Conservation (phyloP, 1,140 invertebrate genomes). For the Agrypnia vestita region DNA sequence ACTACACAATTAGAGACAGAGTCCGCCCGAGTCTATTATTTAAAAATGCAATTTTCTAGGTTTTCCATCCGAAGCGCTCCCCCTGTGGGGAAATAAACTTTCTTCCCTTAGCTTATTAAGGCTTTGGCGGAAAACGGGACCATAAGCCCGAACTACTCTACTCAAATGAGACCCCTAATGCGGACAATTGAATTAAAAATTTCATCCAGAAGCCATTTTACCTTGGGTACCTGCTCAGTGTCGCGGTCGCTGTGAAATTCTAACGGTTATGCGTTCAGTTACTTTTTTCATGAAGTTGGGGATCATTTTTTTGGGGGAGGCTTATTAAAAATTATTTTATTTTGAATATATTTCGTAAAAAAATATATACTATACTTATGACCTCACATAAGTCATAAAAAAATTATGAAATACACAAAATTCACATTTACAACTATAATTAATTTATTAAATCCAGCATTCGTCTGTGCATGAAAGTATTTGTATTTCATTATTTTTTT, state of each 20-base stretch:
- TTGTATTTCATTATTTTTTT: too few relatives aligned
- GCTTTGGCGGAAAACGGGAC: slow-evolving; percentile 53
- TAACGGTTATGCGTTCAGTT: slow-evolving; percentile 34
- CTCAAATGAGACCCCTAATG: slow-evolving; percentile 60
- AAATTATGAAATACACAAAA: too few relatives aligned
- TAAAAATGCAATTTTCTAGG: slow-evolving; percentile 41
- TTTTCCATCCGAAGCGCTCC: slow-evolving; percentile 18
- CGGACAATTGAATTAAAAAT: slow-evolving; percentile 61
- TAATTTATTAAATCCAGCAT: too few relatives aligned
- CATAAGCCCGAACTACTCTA: slow-evolving; percentile 56
- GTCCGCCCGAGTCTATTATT: slow-evolving; percentile 4
- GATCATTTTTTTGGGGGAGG: neutral
- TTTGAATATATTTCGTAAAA: too few relatives aligned
- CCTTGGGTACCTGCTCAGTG: slow-evolving; percentile 50
- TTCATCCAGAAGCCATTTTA: slow-evolving; percentile 52
- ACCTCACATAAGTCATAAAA: too few relatives aligned
- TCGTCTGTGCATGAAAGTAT: too few relatives aligned
- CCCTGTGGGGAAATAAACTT: slow-evolving; percentile 32
- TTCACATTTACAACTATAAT: too few relatives aligned
- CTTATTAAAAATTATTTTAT: too few relatives aligned
- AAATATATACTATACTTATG: too few relatives aligned
- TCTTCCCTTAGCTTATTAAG: slow-evolving; percentile 53
- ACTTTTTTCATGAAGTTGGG: neutral
- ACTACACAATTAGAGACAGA: neutral
- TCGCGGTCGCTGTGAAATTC: slow-evolving; percentile 20